phyloP scores from a whole-genome alignment of 2,888 invertebrate species.

The Norana najaformis region DNA sequence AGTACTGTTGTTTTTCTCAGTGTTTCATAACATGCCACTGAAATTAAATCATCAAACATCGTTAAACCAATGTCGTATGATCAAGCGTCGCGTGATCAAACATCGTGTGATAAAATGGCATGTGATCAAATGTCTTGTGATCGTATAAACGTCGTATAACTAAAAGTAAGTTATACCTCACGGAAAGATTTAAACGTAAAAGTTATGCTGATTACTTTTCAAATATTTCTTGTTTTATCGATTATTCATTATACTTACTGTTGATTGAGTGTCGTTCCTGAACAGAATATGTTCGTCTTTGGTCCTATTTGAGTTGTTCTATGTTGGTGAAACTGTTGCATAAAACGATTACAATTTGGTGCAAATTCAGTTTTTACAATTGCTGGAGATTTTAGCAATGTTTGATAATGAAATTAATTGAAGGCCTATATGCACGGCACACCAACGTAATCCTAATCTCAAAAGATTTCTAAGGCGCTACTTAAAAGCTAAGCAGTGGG shows the following conservation, averaged over 20 bases:
- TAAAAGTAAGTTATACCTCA: too few relatives aligned
- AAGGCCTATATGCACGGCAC: not conserved
- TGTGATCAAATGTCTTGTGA: too few relatives aligned
- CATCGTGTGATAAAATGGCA: too few relatives aligned
- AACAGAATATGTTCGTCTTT: not conserved
- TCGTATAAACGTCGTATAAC: too few relatives aligned
- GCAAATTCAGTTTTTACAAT: not conserved
- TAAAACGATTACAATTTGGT: not conserved
- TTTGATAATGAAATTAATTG: not conserved
- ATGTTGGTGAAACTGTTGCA: not conserved
- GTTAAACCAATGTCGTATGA: too few relatives aligned
- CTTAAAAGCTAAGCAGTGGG: not conserved
- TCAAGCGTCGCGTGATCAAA: too few relatives aligned
- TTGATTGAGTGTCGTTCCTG: not conserved
- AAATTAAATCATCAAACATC: too few relatives aligned
- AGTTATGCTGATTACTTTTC: not conserved
- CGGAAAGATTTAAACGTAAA: not conserved
- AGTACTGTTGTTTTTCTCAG: too few relatives aligned
- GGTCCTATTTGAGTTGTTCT: too few relatives aligned
- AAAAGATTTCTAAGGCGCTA: not conserved
- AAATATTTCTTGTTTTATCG: not conserved
- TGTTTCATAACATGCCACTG: too few relatives aligned
- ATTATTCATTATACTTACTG: not conserved
- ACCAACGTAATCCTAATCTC: not conserved
- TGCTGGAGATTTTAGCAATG: not conserved